phyloP scores from a whole-genome alignment of 1,140 invertebrate genomes.

The Antheraea pernyi region DNA sequence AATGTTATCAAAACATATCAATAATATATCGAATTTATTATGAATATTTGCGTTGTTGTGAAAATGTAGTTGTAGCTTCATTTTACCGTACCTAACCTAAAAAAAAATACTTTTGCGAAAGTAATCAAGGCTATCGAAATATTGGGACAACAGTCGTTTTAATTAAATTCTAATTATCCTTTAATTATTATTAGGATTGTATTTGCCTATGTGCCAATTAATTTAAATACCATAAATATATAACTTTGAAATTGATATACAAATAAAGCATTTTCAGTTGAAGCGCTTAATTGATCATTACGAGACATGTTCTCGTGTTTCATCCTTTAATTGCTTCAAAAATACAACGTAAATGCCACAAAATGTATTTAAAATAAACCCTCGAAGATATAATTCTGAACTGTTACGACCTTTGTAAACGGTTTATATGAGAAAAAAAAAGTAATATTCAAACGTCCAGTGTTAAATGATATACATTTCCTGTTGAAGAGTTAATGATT shows the following conservation, averaged over 20 bases:
- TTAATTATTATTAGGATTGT: background rate
- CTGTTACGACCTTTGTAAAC: constrained; percentile 44
- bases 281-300: constrained; percentile 26
- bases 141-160: no score
- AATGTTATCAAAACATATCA: no score
- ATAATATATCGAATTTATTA: no score
- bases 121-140: no score
- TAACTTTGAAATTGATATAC: constrained; percentile 1
- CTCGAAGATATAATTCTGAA: constrained; percentile 37
- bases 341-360: constrained; percentile 35
- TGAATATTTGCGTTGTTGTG: no score
- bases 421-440: constrained; percentile 38
- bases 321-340: constrained; percentile 47
- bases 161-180: no score
- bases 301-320: constrained; percentile 28
- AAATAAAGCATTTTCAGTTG: background rate
- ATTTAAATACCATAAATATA: background rate
- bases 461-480: background rate
- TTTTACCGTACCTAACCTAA: no score
- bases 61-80: no score
- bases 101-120: no score
- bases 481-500: constrained; percentile 2
- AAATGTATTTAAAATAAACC: constrained; percentile 24
- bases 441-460: constrained; percentile 16
- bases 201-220: background rate